Evolutionary conservation across 2,888 invertebrate genomes (phyloP), one percentile per base, ranked within the genome.

Genomic region (Morpho achilles): DNA sequence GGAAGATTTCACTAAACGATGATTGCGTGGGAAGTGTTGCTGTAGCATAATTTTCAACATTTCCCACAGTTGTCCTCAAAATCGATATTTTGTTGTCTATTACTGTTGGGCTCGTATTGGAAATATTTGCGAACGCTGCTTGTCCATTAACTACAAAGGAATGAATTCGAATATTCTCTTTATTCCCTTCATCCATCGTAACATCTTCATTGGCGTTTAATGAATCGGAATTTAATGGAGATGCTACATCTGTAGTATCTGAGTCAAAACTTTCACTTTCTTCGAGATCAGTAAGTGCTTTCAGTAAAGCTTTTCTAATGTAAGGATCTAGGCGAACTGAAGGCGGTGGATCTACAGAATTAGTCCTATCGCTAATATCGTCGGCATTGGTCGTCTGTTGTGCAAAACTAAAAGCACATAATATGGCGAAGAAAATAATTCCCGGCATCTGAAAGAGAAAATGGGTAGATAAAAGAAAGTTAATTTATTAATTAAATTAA

Each of bases 271-370:
- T 77, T 22, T 77, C 82, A 64, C 93, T 93, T 64, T 93, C 92
- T 80, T 96, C 96, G 52, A 96, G 84, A 71, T 96, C 95, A 53
- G 93, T 94, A 5, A 96, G 88, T 8, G 96, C 96, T 82, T 94
- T 94, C 6, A 96, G 84, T 47, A 96, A 83, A 0, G 96, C 96
- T 79, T 94, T 93, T 10, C 96, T 91, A 42, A 96, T 92, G 64
- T 94, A 94, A 49, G 94, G 94, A 77, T 96, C 96, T 57, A 96
- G 80, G 60, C 94, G 92, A 1, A 93, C 90, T 1, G 94, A 92
- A 3, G 93, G 80, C 56, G 87, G 87, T 5, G 84, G 62, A 52
- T 90, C 89, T 46, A 91, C 79, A 23, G 76, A 85, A 65, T 92
- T 92, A 22, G 78, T 71, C 61, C 81, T 84, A 58, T 91, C 87